A percentile compares a stretch with the other conserved stretches of the same genome.
These are phyloP conservation scores for Brachionus koreanus DNA, from an alignment of 1,140 invertebrate species.

Conservation along the genomic window DNA sequence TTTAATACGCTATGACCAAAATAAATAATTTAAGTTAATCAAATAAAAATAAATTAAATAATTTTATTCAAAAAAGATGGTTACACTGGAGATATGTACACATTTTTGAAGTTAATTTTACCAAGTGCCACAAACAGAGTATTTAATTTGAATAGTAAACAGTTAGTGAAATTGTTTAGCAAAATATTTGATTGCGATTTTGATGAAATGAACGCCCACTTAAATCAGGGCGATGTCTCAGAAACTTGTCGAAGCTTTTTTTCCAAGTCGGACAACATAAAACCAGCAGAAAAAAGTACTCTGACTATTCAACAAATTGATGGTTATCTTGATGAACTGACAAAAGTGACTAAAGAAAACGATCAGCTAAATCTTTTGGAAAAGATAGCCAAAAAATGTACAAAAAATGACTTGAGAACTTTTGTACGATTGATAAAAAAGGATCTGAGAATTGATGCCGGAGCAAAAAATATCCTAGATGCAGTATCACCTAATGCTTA, in stretches of 20 bases:
- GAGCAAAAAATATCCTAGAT: conserved; percentile 78
- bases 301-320: conserved; percentile 75
- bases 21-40: neutral
- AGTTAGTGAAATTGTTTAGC: conserved; percentile 77
- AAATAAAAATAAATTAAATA: conserved; percentile 11
- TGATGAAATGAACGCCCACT: conserved; percentile 67
- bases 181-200: conserved; percentile 70
- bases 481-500: conserved; percentile 69
- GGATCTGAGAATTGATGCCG: conserved; percentile 79
- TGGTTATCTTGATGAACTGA: conserved; percentile 68
- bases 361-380: conserved; percentile 75
- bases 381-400: conserved; percentile 72
- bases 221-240: conserved; percentile 71
- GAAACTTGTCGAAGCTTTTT: conserved; percentile 79
- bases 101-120: conserved; percentile 80
- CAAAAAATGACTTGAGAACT: conserved; percentile 77
- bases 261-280: conserved; percentile 64
- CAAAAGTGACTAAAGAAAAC: conserved; percentile 76
- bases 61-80: conserved; percentile 49
- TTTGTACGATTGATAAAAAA: conserved; percentile 81
- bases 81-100: conserved; percentile 71
- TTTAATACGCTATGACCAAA: no score
- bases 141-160: conserved; percentile 87
- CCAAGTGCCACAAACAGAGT: conserved; percentile 75
- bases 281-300: conserved; percentile 67